Percentiles rank a stretch among this genome's conserved stretches.
phyloP scores from a whole-genome alignment of 2,888 invertebrate genomes.

The Conomelus anceps region DNA sequence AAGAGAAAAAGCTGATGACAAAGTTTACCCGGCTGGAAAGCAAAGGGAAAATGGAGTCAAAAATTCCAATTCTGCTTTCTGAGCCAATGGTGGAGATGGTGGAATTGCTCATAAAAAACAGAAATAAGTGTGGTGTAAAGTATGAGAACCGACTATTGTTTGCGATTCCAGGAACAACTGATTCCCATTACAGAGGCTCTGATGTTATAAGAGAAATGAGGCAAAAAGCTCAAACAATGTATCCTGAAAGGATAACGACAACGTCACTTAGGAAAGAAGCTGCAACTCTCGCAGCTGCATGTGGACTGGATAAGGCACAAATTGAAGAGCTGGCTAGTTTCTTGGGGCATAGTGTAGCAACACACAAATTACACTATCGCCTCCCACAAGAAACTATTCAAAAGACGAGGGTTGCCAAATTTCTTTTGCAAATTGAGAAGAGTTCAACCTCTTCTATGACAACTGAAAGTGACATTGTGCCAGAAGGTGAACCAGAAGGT shows the following conservation, averaged over 20 bases:
- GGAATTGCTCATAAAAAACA: neutral
- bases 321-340: conserved; percentile 14
- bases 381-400: conserved; percentile 9
- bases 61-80: conserved; percentile 12
- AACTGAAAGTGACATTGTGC: neutral
- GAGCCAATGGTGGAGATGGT: neutral
- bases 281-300: conserved; percentile 12
- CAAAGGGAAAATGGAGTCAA: conserved; percentile 5
- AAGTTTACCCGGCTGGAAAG: conserved; percentile 10
- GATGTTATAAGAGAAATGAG: conserved; percentile 5
- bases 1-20: neutral
- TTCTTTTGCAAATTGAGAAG: neutral
- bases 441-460: neutral
- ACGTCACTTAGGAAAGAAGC: conserved; percentile 10
- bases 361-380: conserved; percentile 2
- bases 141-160: neutral
- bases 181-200: conserved; percentile 1
- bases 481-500: too few relatives aligned
- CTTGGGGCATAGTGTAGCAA: neutral
- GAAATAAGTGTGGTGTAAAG: neutral
- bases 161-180: conserved; percentile 5
- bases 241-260: neutral
- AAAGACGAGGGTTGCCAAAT: conserved; percentile 11
- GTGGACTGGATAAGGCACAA: neutral
- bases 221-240: neutral